A percentile compares a stretch with the other conserved stretches of the same genome.
phyloP scores from a whole-genome alignment of 2,888 invertebrate genomes.

The Gastrophysa polygoni region DNA sequence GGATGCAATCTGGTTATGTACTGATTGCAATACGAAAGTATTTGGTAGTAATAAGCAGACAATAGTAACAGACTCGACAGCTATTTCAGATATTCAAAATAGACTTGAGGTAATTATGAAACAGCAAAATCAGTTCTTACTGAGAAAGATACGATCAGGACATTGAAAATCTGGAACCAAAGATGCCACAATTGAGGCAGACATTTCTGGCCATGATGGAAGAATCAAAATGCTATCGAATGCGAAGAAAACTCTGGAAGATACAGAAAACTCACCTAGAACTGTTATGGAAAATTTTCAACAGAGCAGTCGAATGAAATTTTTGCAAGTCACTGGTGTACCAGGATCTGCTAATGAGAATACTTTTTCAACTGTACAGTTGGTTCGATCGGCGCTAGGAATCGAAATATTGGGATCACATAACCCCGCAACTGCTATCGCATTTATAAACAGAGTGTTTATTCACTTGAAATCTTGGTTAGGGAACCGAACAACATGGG shows the following conservation, averaged over 20 bases:
- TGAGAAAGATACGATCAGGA: not conserved
- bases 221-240: no score
- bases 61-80: not conserved
- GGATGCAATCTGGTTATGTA: not conserved
- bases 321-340: not conserved
- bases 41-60: not conserved
- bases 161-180: not conserved
- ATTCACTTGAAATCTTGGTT: not conserved
- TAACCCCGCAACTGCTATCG: not conserved
- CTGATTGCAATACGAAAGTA: not conserved
- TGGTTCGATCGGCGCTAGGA: slow-evolving; percentile 1
- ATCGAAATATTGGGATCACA: not conserved
- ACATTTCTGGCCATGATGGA: no score
- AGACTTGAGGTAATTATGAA: not conserved
- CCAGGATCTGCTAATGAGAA: not conserved
- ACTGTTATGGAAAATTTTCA: not conserved
- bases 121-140: not conserved
- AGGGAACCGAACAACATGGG: not conserved
- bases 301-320: not conserved
- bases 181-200: no score
- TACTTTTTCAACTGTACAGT: no score
- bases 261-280: not conserved
- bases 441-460: not conserved
- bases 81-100: slow-evolving; percentile 1
- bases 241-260: not conserved